These are phyloP conservation scores for Tiphia femorata DNA, from an alignment of 2,888 invertebrate species.

Conservation along the genomic window DNA sequence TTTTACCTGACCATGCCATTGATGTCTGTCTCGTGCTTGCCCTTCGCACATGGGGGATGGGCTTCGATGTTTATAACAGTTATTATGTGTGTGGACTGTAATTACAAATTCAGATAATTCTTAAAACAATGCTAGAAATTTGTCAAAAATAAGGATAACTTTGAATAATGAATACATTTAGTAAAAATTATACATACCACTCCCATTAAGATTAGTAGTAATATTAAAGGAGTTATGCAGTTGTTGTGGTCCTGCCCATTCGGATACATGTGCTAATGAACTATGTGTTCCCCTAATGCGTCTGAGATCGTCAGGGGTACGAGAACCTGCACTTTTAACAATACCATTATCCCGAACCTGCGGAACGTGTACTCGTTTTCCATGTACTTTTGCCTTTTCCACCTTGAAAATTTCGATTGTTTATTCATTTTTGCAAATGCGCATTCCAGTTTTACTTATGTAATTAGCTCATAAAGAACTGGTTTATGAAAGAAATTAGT, in stretches of 20 bases:
- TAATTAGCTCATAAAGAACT: too few relatives aligned
- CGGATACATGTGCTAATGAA: slow-evolving; percentile 48
- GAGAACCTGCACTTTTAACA: slow-evolving; percentile 30
- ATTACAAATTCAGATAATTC: slow-evolving; percentile 10
- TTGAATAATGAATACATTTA: background rate
- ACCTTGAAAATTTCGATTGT: slow-evolving; percentile 33
- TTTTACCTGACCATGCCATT: slow-evolving; percentile 60
- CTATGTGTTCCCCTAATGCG: slow-evolving; percentile 60
- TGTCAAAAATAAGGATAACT: slow-evolving; percentile 7
- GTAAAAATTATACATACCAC: slow-evolving; percentile 23
- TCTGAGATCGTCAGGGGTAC: slow-evolving; percentile 59
- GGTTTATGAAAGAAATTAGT: too few relatives aligned
- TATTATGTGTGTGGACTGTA: slow-evolving; percentile 47
- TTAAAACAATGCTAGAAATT: slow-evolving; percentile 1
- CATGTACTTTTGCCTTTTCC: slow-evolving; percentile 47
- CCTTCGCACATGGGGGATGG: slow-evolving; percentile 59
- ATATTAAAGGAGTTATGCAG: slow-evolving; percentile 43
- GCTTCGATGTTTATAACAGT: slow-evolving; percentile 59
- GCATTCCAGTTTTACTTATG: too few relatives aligned
- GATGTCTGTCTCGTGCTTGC: slow-evolving; percentile 54
- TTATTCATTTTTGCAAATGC: background rate
- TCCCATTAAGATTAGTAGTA: slow-evolving; percentile 49
- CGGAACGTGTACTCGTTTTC: slow-evolving; percentile 51
- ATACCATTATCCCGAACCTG: slow-evolving; percentile 49
- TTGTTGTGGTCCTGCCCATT: slow-evolving; percentile 48